Evolutionary conservation across 2,797 vertebrate species (phyloP).

Genomic region (Sebastes trivittatus): DNA sequence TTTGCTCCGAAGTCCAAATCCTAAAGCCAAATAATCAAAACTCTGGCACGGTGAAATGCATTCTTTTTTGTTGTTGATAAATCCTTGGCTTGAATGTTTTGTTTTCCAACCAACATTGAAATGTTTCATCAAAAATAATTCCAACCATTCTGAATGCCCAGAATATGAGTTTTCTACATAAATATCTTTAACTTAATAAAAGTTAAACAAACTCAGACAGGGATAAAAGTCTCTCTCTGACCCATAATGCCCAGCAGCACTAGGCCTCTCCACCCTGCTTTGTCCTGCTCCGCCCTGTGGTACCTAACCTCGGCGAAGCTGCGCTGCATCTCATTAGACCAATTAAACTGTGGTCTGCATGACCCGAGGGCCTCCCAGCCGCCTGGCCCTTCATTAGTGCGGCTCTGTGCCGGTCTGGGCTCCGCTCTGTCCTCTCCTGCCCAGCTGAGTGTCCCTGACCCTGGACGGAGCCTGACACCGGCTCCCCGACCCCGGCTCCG

Average conservation of each 20-base stretch:
- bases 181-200: slow-evolving; percentile 1
- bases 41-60: slow-evolving; percentile 28
- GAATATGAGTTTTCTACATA: background rate
- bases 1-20: slow-evolving; percentile 30
- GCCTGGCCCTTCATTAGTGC: slow-evolving; percentile 69
- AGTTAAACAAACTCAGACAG: slow-evolving; percentile 7
- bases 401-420: slow-evolving; percentile 39
- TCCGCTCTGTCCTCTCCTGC: slow-evolving; percentile 59
- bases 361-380: slow-evolving; percentile 54
- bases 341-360: slow-evolving; percentile 65
- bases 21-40: slow-evolving; percentile 56
- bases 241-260: slow-evolving; percentile 24
- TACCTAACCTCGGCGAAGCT: slow-evolving; percentile 54
- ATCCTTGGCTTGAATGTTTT: slow-evolving; percentile 22
- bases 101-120: slow-evolving; percentile 15
- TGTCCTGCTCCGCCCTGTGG: slow-evolving; percentile 47
- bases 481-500: slow-evolving; percentile 40
- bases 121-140: slow-evolving; percentile 17
- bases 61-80: slow-evolving; percentile 29
- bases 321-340: slow-evolving; percentile 71
- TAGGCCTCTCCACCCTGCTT: slow-evolving; percentile 15
- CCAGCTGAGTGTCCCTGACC: slow-evolving; percentile 77
- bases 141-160: background rate
- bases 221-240: slow-evolving; percentile 35
- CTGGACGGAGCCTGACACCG: slow-evolving; percentile 34